phyloP scores from a whole-genome alignment of 2,113 vertebrate species.

The Pyrgilauda ruficollis region DNA sequence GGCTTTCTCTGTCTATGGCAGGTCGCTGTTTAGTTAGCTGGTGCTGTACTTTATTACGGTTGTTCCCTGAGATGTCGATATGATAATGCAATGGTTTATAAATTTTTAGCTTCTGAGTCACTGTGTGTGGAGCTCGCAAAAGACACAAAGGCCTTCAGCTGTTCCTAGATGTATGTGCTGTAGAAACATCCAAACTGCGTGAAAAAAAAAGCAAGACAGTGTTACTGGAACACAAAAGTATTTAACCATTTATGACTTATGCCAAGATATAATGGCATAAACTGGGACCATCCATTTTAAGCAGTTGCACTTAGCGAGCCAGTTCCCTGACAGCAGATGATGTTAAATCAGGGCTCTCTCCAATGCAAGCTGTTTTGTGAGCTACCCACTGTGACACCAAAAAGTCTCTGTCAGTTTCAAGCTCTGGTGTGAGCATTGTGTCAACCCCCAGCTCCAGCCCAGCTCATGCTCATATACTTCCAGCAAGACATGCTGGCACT shows the following conservation, averaged over 20 bases:
- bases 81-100: not conserved
- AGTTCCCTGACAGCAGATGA: not conserved
- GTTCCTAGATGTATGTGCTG: not conserved
- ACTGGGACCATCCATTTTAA: not conserved
- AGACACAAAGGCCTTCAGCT: not conserved
- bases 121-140: not conserved
- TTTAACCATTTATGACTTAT: not conserved
- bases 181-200: not conserved
- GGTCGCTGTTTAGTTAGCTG: not conserved
- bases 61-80: not conserved
- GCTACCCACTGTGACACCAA: not conserved
- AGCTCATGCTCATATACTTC: not conserved
- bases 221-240: not conserved
- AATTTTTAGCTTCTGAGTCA: not conserved
- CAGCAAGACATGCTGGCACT: not conserved
- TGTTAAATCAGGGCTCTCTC: not conserved
- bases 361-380: not conserved
- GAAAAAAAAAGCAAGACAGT: not conserved
- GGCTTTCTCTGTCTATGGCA: not conserved
- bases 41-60: not conserved
- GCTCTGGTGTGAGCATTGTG: not conserved
- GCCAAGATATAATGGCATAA: not conserved
- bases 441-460: not conserved
- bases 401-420: not conserved
- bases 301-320: not conserved